Conservation (phyloP, 1,140 invertebrate species). For the Octopus sinensis region DNA sequence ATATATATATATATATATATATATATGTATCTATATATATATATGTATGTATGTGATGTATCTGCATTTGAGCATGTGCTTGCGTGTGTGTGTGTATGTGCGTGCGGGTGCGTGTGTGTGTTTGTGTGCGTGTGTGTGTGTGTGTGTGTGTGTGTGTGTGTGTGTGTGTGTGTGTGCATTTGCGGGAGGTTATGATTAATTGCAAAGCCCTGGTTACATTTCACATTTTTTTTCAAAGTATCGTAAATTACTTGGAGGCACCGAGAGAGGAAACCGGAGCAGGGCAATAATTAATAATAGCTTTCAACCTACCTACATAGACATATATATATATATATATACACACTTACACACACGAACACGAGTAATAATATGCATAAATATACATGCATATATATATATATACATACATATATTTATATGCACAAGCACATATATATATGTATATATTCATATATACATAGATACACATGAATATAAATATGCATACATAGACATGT, state of each 20-base stretch:
- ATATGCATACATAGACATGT: neutral
- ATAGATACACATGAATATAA: neutral
- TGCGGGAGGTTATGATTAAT: too few relatives aligned
- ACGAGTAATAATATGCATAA: neutral
- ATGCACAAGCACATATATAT: neutral
- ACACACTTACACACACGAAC: neutral
- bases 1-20: constrained; percentile 1
- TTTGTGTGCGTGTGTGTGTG: too few relatives aligned
- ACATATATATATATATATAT: neutral
- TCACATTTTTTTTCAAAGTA: too few relatives aligned
- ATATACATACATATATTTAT: neutral
- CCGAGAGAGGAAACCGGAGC: too few relatives aligned
- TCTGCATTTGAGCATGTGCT: neutral
- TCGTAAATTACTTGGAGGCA: too few relatives aligned
- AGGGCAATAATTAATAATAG: too few relatives aligned
- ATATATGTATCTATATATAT: neutral
- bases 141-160: too few relatives aligned
- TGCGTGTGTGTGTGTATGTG: neutral
- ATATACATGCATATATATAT: neutral
- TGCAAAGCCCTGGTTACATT: too few relatives aligned
- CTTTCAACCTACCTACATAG: neutral
- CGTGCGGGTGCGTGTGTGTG: too few relatives aligned
- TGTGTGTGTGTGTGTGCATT: too few relatives aligned
- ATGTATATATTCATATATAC: neutral
- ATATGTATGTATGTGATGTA: neutral